Percentiles rank a stretch among this genome's conserved stretches.
phyloP scores from a whole-genome alignment of 2,113 vertebrate genomes.

The Xyrauchen texanus region DNA sequence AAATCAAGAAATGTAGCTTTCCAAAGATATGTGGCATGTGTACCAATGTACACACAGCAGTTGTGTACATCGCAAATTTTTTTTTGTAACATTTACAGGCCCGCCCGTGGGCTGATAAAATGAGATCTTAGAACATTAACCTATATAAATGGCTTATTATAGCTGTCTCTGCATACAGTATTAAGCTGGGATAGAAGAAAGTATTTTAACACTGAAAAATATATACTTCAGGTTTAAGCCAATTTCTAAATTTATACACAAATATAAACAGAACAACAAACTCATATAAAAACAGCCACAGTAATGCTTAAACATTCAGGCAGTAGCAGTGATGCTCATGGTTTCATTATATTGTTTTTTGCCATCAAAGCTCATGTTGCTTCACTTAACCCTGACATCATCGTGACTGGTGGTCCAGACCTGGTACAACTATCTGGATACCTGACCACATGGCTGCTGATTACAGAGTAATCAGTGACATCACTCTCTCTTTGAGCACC shows the following conservation, averaged over 20 bases:
- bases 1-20: too few relatives aligned
- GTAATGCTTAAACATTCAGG: background rate
- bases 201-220: background rate
- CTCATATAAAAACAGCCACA: background rate
- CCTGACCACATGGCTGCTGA: constrained; percentile 32
- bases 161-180: too few relatives aligned
- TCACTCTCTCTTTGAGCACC: constrained; percentile 43
- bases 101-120: too few relatives aligned
- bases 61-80: too few relatives aligned
- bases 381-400: constrained; percentile 19
- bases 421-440: background rate
- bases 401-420: background rate
- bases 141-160: too few relatives aligned
- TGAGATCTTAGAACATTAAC: too few relatives aligned
- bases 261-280: background rate
- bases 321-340: background rate
- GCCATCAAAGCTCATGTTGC: constrained; percentile 23
- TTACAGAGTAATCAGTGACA: constrained; percentile 59
- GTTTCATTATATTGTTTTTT: background rate
- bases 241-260: background rate
- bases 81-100: too few relatives aligned
- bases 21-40: too few relatives aligned
- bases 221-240: background rate
- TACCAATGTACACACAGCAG: too few relatives aligned
- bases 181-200: background rate